phyloP scores from a whole-genome alignment of 2,113 vertebrate species.

The Sylvia atricapilla region DNA sequence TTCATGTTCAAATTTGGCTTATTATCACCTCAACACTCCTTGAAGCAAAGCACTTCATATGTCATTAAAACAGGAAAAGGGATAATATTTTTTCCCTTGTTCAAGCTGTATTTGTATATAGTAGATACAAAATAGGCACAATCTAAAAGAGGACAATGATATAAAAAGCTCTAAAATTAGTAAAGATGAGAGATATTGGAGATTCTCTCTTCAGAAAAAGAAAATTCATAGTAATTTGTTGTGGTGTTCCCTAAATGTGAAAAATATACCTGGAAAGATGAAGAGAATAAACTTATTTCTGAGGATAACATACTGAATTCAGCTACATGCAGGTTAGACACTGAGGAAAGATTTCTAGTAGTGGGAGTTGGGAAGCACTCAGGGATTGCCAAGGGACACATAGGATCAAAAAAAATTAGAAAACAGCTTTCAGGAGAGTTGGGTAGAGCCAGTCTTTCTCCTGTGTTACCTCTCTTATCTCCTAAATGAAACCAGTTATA shows the following conservation, averaged over 20 bases:
- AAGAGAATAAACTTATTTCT: neutral
- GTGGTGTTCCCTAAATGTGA: neutral
- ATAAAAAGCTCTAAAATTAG: neutral
- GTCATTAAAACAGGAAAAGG: neutral
- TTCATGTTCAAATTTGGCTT: neutral
- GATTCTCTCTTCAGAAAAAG: neutral
- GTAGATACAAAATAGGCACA: neutral
- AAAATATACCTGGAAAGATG: neutral
- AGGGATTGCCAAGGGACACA: neutral
- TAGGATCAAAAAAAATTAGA: neutral
- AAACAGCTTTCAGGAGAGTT: neutral
- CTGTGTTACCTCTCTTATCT: neutral
- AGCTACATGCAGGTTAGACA: neutral
- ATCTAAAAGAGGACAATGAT: neutral
- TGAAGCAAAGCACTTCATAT: neutral
- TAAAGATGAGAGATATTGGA: neutral
- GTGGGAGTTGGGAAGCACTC: neutral
- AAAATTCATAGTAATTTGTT: neutral
- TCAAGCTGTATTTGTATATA: neutral
- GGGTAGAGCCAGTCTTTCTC: neutral
- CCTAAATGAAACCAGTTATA: neutral
- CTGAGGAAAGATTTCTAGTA: neutral
- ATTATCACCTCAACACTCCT: neutral
- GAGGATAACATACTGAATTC: neutral
- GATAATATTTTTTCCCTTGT: neutral